Percentiles rank a stretch among this genome's conserved stretches.
Conservation (phyloP, 2,888 invertebrate species). For the Drosophila silvestris region DNA sequence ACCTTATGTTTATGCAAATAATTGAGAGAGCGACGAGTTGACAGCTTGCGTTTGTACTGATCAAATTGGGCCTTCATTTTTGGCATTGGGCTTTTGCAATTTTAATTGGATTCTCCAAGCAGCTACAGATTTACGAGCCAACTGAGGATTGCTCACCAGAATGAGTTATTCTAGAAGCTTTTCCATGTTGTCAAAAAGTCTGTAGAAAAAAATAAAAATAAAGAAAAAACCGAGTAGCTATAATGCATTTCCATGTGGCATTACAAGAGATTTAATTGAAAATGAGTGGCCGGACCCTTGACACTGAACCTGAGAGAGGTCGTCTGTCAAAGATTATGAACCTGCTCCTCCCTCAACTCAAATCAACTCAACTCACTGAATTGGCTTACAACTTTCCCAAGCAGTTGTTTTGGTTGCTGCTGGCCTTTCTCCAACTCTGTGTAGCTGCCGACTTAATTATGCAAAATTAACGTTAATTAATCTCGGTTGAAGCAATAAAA, state of each 20-base stretch:
- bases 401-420: conserved; percentile 19
- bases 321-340: conserved; percentile 32
- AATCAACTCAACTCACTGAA: background rate
- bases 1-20: conserved; percentile 58
- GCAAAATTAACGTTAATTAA: conserved; percentile 82
- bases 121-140: conserved; percentile 49
- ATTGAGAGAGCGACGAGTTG: conserved; percentile 48
- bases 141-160: conserved; percentile 27
- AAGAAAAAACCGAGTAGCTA: background rate
- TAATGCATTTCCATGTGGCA: conserved; percentile 44
- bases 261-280: conserved; percentile 64
- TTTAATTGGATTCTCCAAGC: conserved; percentile 54
- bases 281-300: conserved; percentile 59
- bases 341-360: background rate
- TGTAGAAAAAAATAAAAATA: background rate
- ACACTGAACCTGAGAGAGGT: conserved; percentile 62
- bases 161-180: conserved; percentile 45
- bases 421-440: conserved; percentile 42
- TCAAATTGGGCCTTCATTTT: conserved; percentile 31
- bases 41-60: conserved; percentile 43
- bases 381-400: conserved; percentile 39
- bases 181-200: conserved; percentile 40
- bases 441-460: conserved; percentile 68
- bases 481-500: conserved; percentile 68
- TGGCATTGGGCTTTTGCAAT: conserved; percentile 46